Evolutionary conservation across 2,797 vertebrate species (phyloP).

Genomic region (Pagetopsis macropterus): DNA sequence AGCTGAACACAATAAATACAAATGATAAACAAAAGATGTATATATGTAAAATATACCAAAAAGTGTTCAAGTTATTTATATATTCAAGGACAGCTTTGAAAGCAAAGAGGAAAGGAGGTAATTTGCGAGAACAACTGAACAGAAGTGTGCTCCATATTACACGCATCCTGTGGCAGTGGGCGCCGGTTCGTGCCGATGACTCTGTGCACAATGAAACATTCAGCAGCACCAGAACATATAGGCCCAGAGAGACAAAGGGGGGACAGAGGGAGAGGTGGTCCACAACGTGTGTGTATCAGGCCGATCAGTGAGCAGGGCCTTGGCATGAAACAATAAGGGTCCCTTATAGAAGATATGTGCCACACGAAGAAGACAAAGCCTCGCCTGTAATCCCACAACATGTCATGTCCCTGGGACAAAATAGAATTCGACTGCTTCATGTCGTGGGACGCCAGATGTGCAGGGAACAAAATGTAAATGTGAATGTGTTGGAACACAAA

Average conservation of each 20-base stretch:
- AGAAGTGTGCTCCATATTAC: constrained; percentile 29
- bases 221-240: constrained; percentile 55
- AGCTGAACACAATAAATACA: neutral
- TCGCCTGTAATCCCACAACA: constrained; percentile 59
- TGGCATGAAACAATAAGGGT: constrained; percentile 62
- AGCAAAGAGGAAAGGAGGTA: constrained; percentile 42
- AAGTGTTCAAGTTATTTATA: neutral
- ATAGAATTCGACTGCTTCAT: constrained; percentile 44
- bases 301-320: constrained; percentile 50
- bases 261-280: constrained; percentile 36
- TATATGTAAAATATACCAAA: neutral
- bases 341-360: constrained; percentile 61
- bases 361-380: constrained; percentile 67
- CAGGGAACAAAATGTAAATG: constrained; percentile 59
- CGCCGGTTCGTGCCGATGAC: constrained; percentile 54
- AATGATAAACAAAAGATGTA: neutral
- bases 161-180: constrained; percentile 58
- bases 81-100: constrained; percentile 9
- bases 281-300: constrained; percentile 50
- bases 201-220: constrained; percentile 66
- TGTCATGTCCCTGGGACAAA: constrained; percentile 59
- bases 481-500: constrained; percentile 28
- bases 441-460: constrained; percentile 66
- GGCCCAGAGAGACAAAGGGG: constrained; percentile 53
- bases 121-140: constrained; percentile 26